These are phyloP conservation scores for Mesorhabditis sp. DNA, from an alignment of 2,888 invertebrate genomes.

Conservation along the genomic window DNA sequence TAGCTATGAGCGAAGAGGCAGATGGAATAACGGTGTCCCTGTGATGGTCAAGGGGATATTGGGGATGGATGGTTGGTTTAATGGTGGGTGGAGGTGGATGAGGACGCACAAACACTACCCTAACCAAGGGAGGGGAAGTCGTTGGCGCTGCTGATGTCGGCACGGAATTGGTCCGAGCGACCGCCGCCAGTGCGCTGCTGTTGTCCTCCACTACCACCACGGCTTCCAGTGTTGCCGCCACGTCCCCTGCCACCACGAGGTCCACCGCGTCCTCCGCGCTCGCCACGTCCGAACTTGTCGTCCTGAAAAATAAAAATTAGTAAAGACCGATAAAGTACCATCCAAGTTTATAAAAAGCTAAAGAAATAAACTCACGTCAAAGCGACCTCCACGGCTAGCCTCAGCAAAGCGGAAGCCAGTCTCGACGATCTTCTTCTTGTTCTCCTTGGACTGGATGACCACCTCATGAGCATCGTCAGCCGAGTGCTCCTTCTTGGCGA, in stretches of 20 bases:
- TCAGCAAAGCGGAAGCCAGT: constrained; percentile 42
- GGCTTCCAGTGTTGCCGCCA: constrained; percentile 27
- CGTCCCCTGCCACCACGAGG: constrained; percentile 18
- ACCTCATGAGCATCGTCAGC: constrained; percentile 20
- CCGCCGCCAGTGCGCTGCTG: constrained; percentile 11
- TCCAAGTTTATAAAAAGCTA: neutral
- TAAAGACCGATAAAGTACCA: neutral
- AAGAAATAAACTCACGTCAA: constrained; percentile 19
- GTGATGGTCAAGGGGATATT: neutral
- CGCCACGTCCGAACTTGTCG: constrained; percentile 23
- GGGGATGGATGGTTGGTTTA: neutral
- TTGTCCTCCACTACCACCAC: constrained; percentile 30
- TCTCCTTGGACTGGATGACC: constrained; percentile 10
- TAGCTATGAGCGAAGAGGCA: neutral
- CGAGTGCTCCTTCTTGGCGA: constrained; percentile 36
- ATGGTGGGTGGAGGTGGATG: neutral
- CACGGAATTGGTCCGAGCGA: neutral
- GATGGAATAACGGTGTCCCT: constrained; percentile 5
- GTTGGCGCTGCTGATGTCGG: constrained; percentile 1
- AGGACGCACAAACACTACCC: neutral
- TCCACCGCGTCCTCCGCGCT: constrained; percentile 23
- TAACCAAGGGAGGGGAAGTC: constrained; percentile 2
- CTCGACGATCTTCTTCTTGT: constrained; percentile 31
- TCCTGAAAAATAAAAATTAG: constrained; percentile 12
- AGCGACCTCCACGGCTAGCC: constrained; percentile 21